A percentile compares a stretch with the other conserved stretches of the same genome.
Evolutionary conservation across 2,888 invertebrate genomes (phyloP).

Genomic region (Oscheius sp.): DNA sequence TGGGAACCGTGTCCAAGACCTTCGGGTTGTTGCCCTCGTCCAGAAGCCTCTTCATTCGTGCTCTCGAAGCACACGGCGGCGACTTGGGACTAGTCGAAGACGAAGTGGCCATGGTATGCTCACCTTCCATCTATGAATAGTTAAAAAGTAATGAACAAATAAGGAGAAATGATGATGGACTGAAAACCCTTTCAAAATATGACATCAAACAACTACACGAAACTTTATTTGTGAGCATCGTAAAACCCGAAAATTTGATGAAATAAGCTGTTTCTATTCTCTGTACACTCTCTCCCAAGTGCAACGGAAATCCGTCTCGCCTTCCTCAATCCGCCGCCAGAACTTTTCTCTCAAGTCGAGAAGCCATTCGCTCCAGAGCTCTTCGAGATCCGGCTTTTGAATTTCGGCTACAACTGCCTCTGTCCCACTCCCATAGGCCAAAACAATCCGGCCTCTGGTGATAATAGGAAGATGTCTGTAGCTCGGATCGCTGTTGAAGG

Average conservation of each 20-base stretch:
- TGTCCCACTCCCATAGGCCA: constrained; percentile 7
- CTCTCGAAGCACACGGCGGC: constrained; percentile 3
- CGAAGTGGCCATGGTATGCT: no score
- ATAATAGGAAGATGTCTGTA: neutral
- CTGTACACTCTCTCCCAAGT: no score
- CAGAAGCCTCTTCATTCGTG: constrained; percentile 13
- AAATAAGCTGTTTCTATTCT: no score
- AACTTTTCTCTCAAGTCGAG: constrained; percentile 2
- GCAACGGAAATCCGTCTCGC: constrained; percentile 9
- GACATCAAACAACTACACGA: no score
- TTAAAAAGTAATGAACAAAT: no score
- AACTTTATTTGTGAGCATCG: no score
- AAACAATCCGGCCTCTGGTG: neutral
- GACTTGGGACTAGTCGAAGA: neutral
- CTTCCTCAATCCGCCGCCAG: constrained; percentile 12
- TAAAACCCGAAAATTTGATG: no score
- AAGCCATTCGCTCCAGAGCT: constrained; percentile 7
- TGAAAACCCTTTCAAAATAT: no score
- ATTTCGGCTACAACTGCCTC: constrained; percentile 13
- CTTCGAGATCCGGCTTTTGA: neutral
- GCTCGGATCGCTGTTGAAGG: constrained; percentile 7
- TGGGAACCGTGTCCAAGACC: constrained; percentile 11
- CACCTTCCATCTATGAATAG: no score
- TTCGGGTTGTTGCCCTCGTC: constrained; percentile 14
- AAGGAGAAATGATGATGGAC: no score